phyloP scores from a whole-genome alignment of 2,113 vertebrate species.

The Gulo gulo region DNA sequence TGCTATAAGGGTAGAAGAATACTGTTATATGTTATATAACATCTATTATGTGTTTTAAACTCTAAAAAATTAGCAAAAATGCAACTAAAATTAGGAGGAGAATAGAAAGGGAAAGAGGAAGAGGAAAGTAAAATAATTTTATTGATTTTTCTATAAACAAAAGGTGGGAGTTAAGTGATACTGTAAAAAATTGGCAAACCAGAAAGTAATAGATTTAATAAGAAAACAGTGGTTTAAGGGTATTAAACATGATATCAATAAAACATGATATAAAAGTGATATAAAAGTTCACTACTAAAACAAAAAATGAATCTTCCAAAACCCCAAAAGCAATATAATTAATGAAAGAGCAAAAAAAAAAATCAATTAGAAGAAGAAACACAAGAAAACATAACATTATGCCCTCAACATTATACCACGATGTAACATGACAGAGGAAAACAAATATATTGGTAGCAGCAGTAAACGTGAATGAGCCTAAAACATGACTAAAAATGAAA shows the following conservation, averaged over 20 bases:
- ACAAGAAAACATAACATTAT: neutral
- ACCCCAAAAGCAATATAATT: neutral
- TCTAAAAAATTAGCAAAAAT: neutral
- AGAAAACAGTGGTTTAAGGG: neutral
- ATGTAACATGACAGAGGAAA: neutral
- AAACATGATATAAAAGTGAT: neutral
- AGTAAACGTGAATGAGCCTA: neutral
- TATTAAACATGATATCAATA: neutral
- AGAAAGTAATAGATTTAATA: neutral
- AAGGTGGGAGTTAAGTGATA: neutral
- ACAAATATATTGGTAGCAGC: neutral
- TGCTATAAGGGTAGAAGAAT: neutral
- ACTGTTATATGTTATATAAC: neutral
- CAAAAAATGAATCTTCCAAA: neutral
- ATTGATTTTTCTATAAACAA: neutral
- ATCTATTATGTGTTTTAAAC: neutral
- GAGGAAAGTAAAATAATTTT: neutral
- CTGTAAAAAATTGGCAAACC: neutral
- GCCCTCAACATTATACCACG: neutral
- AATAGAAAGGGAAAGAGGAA: neutral
- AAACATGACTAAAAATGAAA: neutral
- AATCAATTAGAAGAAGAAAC: neutral
- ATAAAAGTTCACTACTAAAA: neutral
- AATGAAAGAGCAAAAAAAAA: neutral
- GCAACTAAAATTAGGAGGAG: neutral